Base-by-base conservation (phyloP, 2,797 vertebrate genomes). In the Spinibarbus caldwelli region DNA sequence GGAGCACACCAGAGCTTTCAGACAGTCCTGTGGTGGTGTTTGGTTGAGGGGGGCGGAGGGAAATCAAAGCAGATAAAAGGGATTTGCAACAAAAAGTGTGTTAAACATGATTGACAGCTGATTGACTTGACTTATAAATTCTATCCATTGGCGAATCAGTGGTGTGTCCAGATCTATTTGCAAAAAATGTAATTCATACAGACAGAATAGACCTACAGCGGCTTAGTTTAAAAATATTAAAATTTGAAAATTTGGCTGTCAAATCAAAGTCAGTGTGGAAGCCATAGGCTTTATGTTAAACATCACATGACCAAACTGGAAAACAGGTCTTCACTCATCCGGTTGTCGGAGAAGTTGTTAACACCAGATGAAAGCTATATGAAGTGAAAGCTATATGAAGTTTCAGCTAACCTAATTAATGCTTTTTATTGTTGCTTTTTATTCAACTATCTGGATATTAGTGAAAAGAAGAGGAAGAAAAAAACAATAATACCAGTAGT, bases 1-100 rank as follows among this genome's bases (percentile, higher is more conserved):
- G 49, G 12, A 59, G 54, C 59, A 7, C 26, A 64, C 1, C 21
- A 59, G 26, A 47, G 41, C 10, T 82, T 49, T 62, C 38, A 64
- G 49, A 41, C 14, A 26, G 64, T 64, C 54, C 29, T 64, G 62
- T 83, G 29, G 41, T 71, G 43, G 72, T 76, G 49, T 26, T 52
- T 82, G 77, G n/a, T 67, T 80, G 21, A 49, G 23, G 23, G 29
- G 23, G 15, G 62, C 23, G 36, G 66, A 26, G 19, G n/a, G 26
- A 2, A 76, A 59, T 64, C 26, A 79, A 78, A 83, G 75, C 84
- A 83, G 75, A 81, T 79, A 85, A 79, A 75, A 85, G 41, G 47
- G 75, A 83, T 88, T 88, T 88, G 49, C 45, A 34, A 47, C 47
- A 59, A 57, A 83, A 78, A 80, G n/a, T n/a, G 67, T 80, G 78